These are phyloP conservation scores for Semotilus atromaculatus DNA, from an alignment of 2,797 vertebrate genomes.

Conservation along the genomic window DNA sequence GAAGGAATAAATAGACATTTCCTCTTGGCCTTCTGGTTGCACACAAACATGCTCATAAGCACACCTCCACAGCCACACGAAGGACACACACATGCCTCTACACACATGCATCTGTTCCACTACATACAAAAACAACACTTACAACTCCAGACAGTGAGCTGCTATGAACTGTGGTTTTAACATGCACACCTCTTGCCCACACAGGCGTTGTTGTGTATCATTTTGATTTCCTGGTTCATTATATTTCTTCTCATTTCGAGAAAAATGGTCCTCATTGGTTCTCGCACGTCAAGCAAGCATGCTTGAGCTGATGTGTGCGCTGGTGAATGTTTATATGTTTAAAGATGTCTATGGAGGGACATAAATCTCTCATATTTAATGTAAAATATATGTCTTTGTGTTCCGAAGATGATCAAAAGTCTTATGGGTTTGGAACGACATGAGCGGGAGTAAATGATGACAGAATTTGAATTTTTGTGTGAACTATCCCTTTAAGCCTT, in stretches of 20 bases:
- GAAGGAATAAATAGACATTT: slow-evolving; percentile 78
- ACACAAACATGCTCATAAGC: slow-evolving; percentile 35
- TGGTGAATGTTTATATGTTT: no score
- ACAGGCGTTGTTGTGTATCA: not conserved
- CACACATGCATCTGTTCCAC: slow-evolving; percentile 34
- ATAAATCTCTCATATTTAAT: no score
- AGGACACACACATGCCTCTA: not conserved
- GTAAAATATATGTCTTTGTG: no score
- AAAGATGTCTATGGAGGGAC: no score
- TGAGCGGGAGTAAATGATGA: no score
- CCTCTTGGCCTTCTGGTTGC: slow-evolving; percentile 61
- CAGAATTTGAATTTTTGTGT: no score
- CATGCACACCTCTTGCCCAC: not conserved
- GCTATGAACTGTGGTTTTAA: not conserved
- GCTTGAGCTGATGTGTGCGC: no score
- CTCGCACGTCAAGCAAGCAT: no score
- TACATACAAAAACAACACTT: slow-evolving; percentile 35
- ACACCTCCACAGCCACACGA: not conserved
- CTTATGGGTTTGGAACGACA: no score
- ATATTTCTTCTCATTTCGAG: slow-evolving; percentile 4
- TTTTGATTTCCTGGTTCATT: slow-evolving; percentile 40
- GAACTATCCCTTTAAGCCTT: not conserved
- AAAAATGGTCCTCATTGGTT: no score
- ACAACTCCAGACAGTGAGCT: not conserved
- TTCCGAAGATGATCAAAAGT: no score